A percentile compares a stretch with the other conserved stretches of the same genome.
Evolutionary conservation across 1,140 invertebrate genomes (phyloP).

Genomic region (Lordiphosa stackelbergi): DNA sequence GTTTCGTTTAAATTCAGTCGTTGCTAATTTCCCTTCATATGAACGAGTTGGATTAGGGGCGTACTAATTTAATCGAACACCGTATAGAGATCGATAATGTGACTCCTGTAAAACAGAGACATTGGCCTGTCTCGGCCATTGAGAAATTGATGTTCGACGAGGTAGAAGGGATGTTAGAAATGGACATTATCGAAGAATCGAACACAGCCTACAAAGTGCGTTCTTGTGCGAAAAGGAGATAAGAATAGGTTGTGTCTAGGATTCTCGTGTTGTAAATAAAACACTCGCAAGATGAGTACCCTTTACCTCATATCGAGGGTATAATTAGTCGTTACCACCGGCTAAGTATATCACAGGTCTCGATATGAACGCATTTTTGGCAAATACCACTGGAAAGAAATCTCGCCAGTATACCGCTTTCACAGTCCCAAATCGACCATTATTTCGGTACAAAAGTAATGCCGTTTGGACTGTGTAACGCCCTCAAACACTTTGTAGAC

Average conservation of each 20-base stretch:
- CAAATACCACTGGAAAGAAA: slow-evolving; percentile 3
- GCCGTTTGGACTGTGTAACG: slow-evolving; percentile 5
- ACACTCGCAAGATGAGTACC: slow-evolving; percentile 26
- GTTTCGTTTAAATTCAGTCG: too few relatives aligned
- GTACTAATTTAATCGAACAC: too few relatives aligned
- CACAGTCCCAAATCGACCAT: slow-evolving; percentile 3
- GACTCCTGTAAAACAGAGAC: too few relatives aligned
- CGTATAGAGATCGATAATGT: too few relatives aligned
- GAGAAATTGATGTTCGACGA: slow-evolving; percentile 15
- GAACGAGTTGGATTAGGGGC: too few relatives aligned
- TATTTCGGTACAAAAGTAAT: slow-evolving; percentile 4
- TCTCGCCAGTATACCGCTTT: neutral
- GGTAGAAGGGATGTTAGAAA: neutral
- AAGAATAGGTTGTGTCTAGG: slow-evolving; percentile 28
- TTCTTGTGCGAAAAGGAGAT: slow-evolving; percentile 11
- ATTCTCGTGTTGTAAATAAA: slow-evolving; percentile 28
- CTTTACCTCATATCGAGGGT: slow-evolving; percentile 28
- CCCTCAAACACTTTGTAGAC: slow-evolving; percentile 1
- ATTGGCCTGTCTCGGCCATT: slow-evolving; percentile 18
- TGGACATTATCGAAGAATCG: too few relatives aligned
- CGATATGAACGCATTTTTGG: slow-evolving; percentile 71
- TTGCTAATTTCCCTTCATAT: too few relatives aligned
- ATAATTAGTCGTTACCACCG: slow-evolving; percentile 27
- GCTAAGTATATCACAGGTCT: slow-evolving; percentile 49
- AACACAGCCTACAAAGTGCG: slow-evolving; percentile 4